A percentile compares a stretch with the other conserved stretches of the same genome.
These are phyloP conservation scores for Spilarctia lutea DNA, from an alignment of 2,888 invertebrate genomes.

Conservation along the genomic window DNA sequence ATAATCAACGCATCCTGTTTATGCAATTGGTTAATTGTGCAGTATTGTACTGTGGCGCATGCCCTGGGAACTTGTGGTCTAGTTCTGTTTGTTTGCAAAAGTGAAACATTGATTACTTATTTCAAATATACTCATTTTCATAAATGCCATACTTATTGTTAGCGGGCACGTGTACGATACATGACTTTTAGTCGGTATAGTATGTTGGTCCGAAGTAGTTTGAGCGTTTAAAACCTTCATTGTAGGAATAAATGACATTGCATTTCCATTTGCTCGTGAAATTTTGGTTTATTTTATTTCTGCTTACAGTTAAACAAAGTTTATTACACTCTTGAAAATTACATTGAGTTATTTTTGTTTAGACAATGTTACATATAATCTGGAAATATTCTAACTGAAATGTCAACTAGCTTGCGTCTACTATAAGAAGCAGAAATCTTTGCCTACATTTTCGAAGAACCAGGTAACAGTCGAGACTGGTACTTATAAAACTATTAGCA, in stretches of 20 bases:
- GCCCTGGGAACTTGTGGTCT: conserved; percentile 52
- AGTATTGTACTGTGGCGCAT: conserved; percentile 22
- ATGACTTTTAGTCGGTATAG: not conserved
- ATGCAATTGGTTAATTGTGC: conserved; percentile 65
- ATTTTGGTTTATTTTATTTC: not conserved
- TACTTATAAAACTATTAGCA: not conserved
- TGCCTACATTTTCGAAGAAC: no score
- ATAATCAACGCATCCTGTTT: conserved; percentile 64
- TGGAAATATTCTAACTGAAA: no score
- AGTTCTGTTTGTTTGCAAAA: no score
- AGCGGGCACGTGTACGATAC: no score
- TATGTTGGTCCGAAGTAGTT: not conserved
- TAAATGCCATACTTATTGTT: no score
- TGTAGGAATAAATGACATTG: not conserved
- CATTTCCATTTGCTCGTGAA: not conserved
- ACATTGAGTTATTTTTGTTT: not conserved
- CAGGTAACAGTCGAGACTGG: not conserved
- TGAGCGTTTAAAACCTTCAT: not conserved
- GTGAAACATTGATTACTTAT: no score
- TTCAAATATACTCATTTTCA: no score
- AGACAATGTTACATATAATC: no score
- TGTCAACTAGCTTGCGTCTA: no score
- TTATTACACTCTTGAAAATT: not conserved
- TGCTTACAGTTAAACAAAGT: not conserved
- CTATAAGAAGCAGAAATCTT: no score